Evolutionary conservation across 1,140 invertebrate species (phyloP), one percentile per base, ranked within the genome.

Genomic region (Wasmannia auropunctata): DNA sequence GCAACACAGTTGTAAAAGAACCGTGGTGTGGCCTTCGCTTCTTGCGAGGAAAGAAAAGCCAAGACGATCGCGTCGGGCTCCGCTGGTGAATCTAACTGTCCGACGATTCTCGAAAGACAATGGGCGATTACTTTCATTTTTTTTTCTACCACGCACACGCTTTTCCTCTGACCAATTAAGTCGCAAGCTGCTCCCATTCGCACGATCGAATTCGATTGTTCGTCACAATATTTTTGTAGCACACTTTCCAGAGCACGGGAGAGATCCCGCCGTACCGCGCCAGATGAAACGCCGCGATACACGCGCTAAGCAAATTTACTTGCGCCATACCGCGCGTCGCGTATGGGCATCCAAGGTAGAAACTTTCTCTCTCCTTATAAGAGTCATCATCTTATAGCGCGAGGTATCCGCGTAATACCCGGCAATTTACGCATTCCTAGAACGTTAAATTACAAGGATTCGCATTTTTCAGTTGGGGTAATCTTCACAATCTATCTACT

Each of bases 281-380:
- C 25, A 43, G 49, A 81, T 56, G 65, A 81, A 58, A 72, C 51
- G 46, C 31, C 19, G 28, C 37, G 79, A 60, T 58, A 31, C 34
- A 3, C 49, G 76, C 1, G 19, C 34, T 43, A 58, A 81, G 79
- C 65, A 43, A 72, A 60, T 83, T 58, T 34, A 60, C 51, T 72
- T 72, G 28, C 51, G 51, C 67, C 60, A 69, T 63, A 40, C n/a
- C n/a, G 40, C 28, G 51, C 28, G 54, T 22, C 67, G n/a, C 28
- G 14, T 65, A 62, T 28, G 65, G 25, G 16, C 2, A 31, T 74
- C 8, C 76, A 80, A 80, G 76, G 76, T 80, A 22, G 28, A 43
- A 22, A 83, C 65, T 72, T 81, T 69, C 79, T 83, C 60, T 81
- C 84, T 60, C 62, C 25, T 46, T 40, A n/a, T n/a, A 56, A 56